Evolutionary conservation across 2,888 invertebrate genomes (phyloP).

Genomic region (Formica aserva): DNA sequence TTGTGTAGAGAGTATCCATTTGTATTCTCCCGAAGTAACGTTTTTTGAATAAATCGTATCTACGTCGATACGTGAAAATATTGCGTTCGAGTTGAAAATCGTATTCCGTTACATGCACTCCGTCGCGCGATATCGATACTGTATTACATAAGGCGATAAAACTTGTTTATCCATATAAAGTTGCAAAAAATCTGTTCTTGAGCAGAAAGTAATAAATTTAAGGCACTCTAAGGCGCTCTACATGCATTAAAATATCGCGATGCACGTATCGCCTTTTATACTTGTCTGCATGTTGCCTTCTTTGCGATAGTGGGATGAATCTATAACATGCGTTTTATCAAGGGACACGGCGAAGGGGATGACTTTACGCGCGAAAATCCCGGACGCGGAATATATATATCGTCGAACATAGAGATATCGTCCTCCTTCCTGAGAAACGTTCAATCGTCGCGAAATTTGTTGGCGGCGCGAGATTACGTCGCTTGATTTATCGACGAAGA

Average conservation of each 20-base stretch:
- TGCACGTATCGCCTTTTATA: constrained; percentile 15
- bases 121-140: background rate
- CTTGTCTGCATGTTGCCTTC: background rate
- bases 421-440: constrained; percentile 55
- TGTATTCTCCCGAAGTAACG: constrained; percentile 12
- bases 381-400: constrained; percentile 39
- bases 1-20: background rate
- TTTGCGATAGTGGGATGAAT: constrained; percentile 17
- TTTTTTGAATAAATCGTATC: constrained; percentile 30
- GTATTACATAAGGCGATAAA: constrained; percentile 38
- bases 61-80: constrained; percentile 17
- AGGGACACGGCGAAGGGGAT: background rate
- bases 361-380: constrained; percentile 26
- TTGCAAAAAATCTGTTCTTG: constrained; percentile 16
- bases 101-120: constrained; percentile 11
- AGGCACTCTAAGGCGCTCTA: background rate
- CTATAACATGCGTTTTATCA: constrained; percentile 41
- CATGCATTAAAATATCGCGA: constrained; percentile 22
- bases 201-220: constrained; percentile 7
- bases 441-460: constrained; percentile 73
- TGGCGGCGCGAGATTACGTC: constrained; percentile 71
- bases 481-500: constrained; percentile 75
- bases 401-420: constrained; percentile 37
- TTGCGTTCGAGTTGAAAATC: constrained; percentile 29
- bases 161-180: constrained; percentile 31